Evolutionary conservation across 1,140 invertebrate species (phyloP), one percentile per base, ranked within the genome.

Genomic region (Mylabris phalerata): DNA sequence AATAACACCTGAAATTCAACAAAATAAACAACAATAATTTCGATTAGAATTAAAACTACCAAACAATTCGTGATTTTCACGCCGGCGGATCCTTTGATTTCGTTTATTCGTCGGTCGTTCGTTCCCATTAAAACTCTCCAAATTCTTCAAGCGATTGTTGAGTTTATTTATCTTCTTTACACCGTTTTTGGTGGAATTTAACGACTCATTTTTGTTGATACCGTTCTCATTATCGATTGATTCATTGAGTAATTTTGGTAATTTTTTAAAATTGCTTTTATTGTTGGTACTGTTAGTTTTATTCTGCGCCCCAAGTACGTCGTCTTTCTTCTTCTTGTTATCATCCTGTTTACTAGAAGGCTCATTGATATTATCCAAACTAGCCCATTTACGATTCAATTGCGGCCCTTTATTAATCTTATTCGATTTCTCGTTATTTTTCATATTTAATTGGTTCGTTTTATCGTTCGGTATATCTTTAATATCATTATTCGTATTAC

Each of bases 341-440:
- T 67, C 60, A 45, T 62, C 58, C 64, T 60, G 45, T 66, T 70
- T 62, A 68, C 72, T 65, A 56, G 75, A 73, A 62, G 66, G 60
- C 45, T 79, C 79, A 9, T 75, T 72, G 9, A 81, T 75, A 59
- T 82, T 78, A 66, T 82, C 79, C 9, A 81, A 64, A 4, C 79
- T 81, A 44, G 78, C 78, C 79, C 79, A 82, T 66, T 78, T 80
- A 25, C 78, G 71, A 46, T 75, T 76, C 52, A 80, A 73, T 52
- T 80, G 79, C 62, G 69, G 75, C 4, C 61, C 42, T 61, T 71
- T 72, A n/a, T 41, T 48, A 32, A 32, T 32, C 7, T 32, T 32
- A 10, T 19, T 46, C 42, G 26, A 13, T 41, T 60, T 60, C 26
- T 49, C 32, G 7, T 65, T 67, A 11, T 49, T 55, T 38, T 67